Evolutionary conservation across 2,797 vertebrate genomes (phyloP).

Genomic region (Alauda arvensis): DNA sequence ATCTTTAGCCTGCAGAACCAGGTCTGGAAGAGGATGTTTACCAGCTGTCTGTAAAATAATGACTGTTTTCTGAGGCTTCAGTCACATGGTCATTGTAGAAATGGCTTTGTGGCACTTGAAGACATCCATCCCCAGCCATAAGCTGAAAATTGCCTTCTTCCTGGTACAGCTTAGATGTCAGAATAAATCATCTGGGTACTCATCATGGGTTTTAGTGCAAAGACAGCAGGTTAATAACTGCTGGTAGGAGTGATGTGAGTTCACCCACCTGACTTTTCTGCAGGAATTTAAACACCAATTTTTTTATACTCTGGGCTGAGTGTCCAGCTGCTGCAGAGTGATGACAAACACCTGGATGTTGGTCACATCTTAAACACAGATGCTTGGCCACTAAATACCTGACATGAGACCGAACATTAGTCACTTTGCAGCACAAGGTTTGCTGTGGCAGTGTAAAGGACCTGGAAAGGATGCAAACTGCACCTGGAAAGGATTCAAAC

Average conservation of each 20-base stretch:
- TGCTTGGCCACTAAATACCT: background rate
- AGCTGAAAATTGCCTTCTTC: conserved; percentile 34
- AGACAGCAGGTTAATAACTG: background rate
- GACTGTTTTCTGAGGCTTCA: conserved; percentile 1
- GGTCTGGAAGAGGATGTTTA: conserved; percentile 36
- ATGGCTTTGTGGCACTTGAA: background rate
- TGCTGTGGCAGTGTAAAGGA: background rate
- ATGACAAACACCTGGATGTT: background rate
- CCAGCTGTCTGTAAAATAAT: background rate
- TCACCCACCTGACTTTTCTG: background rate
- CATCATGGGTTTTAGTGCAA: background rate
- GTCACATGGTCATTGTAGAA: background rate
- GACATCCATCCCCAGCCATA: background rate
- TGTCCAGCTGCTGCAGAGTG: background rate
- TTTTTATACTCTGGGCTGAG: background rate
- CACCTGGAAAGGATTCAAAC: background rate
- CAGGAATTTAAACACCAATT: background rate
- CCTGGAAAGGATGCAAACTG: background rate
- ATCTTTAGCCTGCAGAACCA: background rate
- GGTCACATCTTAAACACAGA: background rate
- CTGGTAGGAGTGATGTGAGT: background rate
- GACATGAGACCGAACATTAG: background rate
- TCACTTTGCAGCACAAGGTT: background rate
- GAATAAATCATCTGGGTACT: background rate
- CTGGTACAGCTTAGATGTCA: conserved; percentile 10